Conservation (phyloP, 2,797 vertebrate genomes). For the Taeniopygia guttata region DNA sequence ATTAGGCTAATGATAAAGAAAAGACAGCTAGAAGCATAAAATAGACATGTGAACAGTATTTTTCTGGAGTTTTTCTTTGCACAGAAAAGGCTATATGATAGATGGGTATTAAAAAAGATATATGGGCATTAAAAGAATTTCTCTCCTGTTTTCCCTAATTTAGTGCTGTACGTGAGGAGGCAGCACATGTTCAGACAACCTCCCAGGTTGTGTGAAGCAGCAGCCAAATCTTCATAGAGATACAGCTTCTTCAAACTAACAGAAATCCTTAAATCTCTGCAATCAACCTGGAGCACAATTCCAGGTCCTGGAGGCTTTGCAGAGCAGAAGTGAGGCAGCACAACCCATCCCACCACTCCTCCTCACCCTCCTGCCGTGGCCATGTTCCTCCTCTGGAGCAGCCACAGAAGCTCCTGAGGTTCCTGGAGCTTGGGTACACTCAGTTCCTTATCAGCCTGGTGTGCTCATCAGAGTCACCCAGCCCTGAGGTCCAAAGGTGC, state of each 20-base stretch:
- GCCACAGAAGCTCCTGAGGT: neutral
- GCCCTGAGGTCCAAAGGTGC: rapidly evolving
- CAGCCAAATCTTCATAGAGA: neutral
- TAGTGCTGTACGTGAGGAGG: rapidly evolving
- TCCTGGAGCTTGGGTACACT: neutral
- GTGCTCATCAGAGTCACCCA: neutral
- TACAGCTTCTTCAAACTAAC: neutral
- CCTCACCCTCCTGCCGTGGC: rapidly evolving
- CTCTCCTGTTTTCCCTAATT: neutral
- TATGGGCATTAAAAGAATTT: neutral
- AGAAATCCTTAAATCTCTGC: neutral
- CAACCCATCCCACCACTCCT: neutral
- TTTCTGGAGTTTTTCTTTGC: constrained; percentile 2
- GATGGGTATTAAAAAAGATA: neutral
- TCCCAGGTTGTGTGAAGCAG: neutral
- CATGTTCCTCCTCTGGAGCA: neutral
- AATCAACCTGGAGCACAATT: neutral
- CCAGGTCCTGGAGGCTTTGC: neutral
- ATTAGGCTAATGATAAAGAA: constrained; percentile 56
- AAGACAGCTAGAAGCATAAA: constrained; percentile 37
- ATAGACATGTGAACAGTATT: constrained; percentile 39
- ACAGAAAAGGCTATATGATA: neutral
- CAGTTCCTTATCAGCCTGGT: neutral
- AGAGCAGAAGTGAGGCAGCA: neutral
- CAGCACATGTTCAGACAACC: rapidly evolving